Conservation (phyloP, 2,797 vertebrate genomes). For the Halcyon chelicuti region DNA sequence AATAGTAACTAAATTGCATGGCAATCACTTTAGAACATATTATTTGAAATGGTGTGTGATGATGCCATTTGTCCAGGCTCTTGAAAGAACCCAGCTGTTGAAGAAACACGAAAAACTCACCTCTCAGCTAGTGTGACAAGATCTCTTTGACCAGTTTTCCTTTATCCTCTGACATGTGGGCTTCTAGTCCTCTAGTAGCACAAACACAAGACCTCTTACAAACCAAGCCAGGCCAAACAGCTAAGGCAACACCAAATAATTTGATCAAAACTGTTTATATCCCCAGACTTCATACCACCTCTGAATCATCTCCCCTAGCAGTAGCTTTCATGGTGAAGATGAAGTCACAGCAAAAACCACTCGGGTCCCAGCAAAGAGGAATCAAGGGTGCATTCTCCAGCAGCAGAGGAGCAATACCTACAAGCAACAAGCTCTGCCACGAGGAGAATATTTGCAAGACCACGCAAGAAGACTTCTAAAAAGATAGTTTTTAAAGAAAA, state of each 20-base stretch:
- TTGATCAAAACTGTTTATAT: neutral
- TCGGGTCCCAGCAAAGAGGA: neutral
- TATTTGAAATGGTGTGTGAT: neutral
- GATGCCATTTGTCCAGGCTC: neutral
- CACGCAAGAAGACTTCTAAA: neutral
- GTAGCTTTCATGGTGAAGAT: neutral
- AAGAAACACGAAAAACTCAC: neutral
- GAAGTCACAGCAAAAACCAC: neutral
- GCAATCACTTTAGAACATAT: neutral
- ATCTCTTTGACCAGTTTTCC: neutral
- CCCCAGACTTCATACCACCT: neutral
- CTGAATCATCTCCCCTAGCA: neutral
- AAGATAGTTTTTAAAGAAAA: neutral
- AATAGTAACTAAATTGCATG: neutral
- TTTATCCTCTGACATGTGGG: accelerated
- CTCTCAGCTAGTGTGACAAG: neutral
- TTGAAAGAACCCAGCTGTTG: neutral
- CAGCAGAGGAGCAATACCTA: neutral
- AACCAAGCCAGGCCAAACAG: neutral
- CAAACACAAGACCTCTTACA: neutral
- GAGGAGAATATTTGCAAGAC: neutral
- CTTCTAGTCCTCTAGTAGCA: neutral
- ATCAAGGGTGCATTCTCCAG: neutral
- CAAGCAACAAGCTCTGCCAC: neutral
- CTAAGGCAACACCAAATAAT: neutral